These are phyloP conservation scores for Morone saxatilis DNA, from an alignment of 2,113 vertebrate species.

Conservation along the genomic window DNA sequence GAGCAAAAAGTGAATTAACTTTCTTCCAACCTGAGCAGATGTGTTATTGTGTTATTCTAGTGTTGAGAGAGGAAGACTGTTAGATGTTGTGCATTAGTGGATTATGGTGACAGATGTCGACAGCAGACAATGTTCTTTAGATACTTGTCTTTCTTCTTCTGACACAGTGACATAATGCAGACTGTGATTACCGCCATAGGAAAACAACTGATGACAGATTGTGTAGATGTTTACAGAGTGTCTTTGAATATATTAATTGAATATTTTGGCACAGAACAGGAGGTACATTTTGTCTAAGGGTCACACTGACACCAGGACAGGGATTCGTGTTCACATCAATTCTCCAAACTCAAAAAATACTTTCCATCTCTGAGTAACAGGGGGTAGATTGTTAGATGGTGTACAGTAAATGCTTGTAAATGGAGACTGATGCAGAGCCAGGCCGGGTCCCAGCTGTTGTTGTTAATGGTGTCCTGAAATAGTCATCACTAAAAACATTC, in stretches of 20 bases:
- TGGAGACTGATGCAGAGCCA: background rate
- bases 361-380: background rate
- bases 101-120: background rate
- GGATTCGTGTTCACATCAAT: background rate
- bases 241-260: background rate
- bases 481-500: constrained; percentile 18
- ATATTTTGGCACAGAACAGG: background rate
- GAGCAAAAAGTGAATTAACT: background rate
- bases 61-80: background rate
- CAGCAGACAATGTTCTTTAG: background rate
- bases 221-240: background rate
- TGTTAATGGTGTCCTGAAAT: constrained; percentile 1
- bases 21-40: background rate
- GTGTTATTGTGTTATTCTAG: background rate
- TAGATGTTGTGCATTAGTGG: background rate
- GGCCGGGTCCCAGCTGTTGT: constrained; percentile 32
- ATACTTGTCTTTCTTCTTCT: background rate
- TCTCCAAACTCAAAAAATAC: constrained; percentile 9
- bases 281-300: background rate
- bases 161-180: background rate
- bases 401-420: background rate
- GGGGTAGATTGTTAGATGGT: too few species aligned
- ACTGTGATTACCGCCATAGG: background rate
- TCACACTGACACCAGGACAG: constrained; percentile 26
- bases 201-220: background rate